Percentiles rank a stretch among this genome's conserved stretches.
Conservation (phyloP, 2,888 invertebrate species). For the Tromatobia lineatoria region DNA sequence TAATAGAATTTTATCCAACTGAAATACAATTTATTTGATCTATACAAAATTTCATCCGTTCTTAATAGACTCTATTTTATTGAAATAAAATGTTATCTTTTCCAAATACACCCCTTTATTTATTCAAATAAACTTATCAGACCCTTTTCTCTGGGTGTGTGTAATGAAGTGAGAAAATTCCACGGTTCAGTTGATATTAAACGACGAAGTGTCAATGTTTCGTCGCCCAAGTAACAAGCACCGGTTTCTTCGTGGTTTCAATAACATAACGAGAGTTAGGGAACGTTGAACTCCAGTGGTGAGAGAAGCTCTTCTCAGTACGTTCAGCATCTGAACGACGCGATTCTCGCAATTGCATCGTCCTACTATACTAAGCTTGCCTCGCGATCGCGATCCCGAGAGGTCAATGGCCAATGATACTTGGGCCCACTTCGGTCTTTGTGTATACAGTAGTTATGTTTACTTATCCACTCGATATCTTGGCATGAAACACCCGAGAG, state of each 20-base stretch:
- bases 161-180: neutral
- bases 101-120: too few species aligned
- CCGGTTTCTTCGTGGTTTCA: slow-evolving; percentile 55
- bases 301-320: slow-evolving; percentile 36
- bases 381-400: slow-evolving; percentile 46
- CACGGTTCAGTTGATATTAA: neutral
- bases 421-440: slow-evolving; percentile 19
- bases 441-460: slow-evolving; percentile 8
- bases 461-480: slow-evolving; percentile 48
- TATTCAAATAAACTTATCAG: too few species aligned
- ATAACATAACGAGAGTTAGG: slow-evolving; percentile 63
- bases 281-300: slow-evolving; percentile 67
- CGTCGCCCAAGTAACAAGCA: neutral
- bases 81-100: too few species aligned
- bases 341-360: slow-evolving; percentile 65
- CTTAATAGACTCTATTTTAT: too few species aligned
- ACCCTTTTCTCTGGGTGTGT: too few species aligned
- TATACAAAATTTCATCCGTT: too few species aligned
- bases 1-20: too few species aligned
- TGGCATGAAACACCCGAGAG: slow-evolving; percentile 1
- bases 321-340: slow-evolving; percentile 44
- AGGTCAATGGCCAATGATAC: slow-evolving; percentile 59
- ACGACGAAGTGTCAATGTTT: neutral
- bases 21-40: too few species aligned
- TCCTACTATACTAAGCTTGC: slow-evolving; percentile 42